Base-by-base conservation (phyloP, 2,888 invertebrate genomes). In the Pollenia griseotomentosa region DNA sequence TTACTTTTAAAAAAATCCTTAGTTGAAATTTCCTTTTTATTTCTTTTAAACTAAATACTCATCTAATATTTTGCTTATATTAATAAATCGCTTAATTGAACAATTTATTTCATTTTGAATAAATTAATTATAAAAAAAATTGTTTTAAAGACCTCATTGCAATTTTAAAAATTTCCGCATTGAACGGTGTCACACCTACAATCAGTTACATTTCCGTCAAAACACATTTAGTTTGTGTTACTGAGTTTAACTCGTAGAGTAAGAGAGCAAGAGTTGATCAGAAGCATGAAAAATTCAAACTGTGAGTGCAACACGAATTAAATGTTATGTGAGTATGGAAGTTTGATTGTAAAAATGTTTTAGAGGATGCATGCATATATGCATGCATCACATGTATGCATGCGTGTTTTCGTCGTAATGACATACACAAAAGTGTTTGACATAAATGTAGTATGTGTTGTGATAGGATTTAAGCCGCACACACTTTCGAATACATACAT, bases 391-490 rank as follows among this genome's bases (percentile, higher is more conserved):
- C 44, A 44, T 19, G n/a, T 68, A 19, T 16, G 40, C n/a, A 11
- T 33, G 44, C 23, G 51, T 63, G 51, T 9, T n/a, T 53, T 16
- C 61, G n/a, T 3, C 12, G 9, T 42, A 44, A 68, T 81, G 81
- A 73, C 48, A 66, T 44, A 48, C 11, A 59, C 23, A 78, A 70
- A 70, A 83, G 9, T 48, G 53, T 83, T 70, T 77, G 77, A 77
- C 83, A 70, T 61, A 63, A 75, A 77, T 70, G 53, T 77, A 75
- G 70, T 65, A 78, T 71, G 77, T 78, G 83, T 55, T 83, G 77
- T 55, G 65, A 65, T 65, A 65, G 55, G 51, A 83, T 63, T 77
- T 63, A 68, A 75, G 59, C 51, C 33, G 5, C 12, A 51, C 42
- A 73, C 23, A 44, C n/a, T 12, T 44, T 44, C 51, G 2, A 12